These are phyloP conservation scores for Grapholita molesta DNA, from an alignment of 1,140 invertebrate species.

Conservation along the genomic window DNA sequence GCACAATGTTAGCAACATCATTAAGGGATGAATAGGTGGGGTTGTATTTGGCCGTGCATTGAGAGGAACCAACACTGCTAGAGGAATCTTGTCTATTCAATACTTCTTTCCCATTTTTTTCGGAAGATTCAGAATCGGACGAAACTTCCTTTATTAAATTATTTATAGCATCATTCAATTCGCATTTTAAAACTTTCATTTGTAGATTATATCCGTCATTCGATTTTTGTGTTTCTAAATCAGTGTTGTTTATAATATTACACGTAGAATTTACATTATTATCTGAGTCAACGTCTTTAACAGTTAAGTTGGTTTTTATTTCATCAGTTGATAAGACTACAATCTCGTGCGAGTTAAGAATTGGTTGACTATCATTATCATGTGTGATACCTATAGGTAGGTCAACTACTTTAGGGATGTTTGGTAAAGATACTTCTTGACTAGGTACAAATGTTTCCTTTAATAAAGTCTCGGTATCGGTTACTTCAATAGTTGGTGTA, in stretches of 20 bases:
- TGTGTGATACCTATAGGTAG: background rate
- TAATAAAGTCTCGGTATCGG: slow-evolving; percentile 60
- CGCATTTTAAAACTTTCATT: slow-evolving; percentile 70
- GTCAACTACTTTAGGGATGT: background rate
- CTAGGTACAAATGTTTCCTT: slow-evolving; percentile 48
- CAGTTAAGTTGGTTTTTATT: slow-evolving; percentile 61
- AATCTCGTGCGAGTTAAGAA: slow-evolving; percentile 49
- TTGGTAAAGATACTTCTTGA: slow-evolving; percentile 15
- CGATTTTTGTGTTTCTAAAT: slow-evolving; percentile 13
- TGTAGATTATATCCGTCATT: slow-evolving; percentile 54
- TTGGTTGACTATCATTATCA: background rate
- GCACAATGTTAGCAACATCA: slow-evolving; percentile 65
- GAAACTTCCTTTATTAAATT: slow-evolving; percentile 70
- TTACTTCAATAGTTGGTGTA: slow-evolving; percentile 74
- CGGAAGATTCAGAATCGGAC: slow-evolving; percentile 52
- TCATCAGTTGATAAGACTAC: slow-evolving; percentile 58
- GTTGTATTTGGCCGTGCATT: slow-evolving; percentile 77
- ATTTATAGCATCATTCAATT: slow-evolving; percentile 71
- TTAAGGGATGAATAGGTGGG: slow-evolving; percentile 70
- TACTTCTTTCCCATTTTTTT: slow-evolving; percentile 45
- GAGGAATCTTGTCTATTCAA: slow-evolving; percentile 74
- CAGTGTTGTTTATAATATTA: background rate
- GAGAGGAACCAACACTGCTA: slow-evolving; percentile 73
- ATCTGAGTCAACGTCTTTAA: slow-evolving; percentile 51
- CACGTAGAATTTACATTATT: slow-evolving; percentile 6